Conservation (phyloP, 2,888 invertebrate species). For the Microdon myrmicae region DNA sequence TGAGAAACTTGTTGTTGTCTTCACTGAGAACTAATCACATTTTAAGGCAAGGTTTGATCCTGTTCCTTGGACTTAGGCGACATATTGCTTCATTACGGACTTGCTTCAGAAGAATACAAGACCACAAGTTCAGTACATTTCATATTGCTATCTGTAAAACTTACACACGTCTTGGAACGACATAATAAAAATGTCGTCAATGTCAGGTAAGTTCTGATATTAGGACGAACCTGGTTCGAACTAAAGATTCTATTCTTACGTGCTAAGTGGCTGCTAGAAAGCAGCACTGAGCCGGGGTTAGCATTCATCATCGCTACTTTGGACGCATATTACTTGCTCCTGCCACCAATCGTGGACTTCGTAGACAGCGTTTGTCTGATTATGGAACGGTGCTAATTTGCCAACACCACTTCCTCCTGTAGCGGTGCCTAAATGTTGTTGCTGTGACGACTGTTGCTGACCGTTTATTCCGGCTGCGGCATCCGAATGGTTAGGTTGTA, state of each 20-base stretch:
- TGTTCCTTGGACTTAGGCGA: too few species aligned
- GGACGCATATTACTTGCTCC: constrained; percentile 76
- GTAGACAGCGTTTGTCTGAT: constrained; percentile 69
- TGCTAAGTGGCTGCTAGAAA: constrained; percentile 1
- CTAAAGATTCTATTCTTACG: neutral
- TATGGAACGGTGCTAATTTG: constrained; percentile 61
- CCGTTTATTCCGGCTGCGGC: constrained; percentile 14
- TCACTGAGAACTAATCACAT: too few species aligned
- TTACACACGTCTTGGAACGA: too few species aligned
- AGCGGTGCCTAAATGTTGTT: neutral
- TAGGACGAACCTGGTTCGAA: too few species aligned
- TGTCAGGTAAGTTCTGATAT: too few species aligned
- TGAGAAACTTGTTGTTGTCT: too few species aligned
- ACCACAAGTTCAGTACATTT: too few species aligned
- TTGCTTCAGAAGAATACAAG: too few species aligned
- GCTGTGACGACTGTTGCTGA: constrained; percentile 10
- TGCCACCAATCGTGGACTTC: constrained; percentile 90
- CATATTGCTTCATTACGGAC: too few species aligned
- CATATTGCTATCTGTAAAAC: too few species aligned
- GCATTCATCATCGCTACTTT: constrained; percentile 73
- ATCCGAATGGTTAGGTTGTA: constrained; percentile 56
- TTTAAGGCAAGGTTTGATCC: too few species aligned
- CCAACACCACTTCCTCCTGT: constrained; percentile 37
- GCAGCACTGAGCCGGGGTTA: constrained; percentile 7
- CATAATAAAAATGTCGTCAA: too few species aligned